Conservation (phyloP, 2,797 vertebrate species). For the Allobates femoralis region DNA sequence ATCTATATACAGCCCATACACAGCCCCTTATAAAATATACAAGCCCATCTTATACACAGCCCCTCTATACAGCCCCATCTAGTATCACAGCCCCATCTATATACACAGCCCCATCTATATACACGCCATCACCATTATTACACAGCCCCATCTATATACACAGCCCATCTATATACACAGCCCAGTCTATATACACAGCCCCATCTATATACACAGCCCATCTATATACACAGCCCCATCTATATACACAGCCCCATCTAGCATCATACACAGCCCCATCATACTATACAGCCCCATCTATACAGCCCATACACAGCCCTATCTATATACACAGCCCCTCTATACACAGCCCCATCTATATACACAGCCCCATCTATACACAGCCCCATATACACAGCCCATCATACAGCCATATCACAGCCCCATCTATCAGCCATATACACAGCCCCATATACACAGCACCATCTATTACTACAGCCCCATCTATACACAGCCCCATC, state of each 20-base stretch:
- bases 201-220: background rate
- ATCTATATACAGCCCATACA: background rate
- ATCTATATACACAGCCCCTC: background rate
- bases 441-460: too few species aligned
- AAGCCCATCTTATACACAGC: too few species aligned
- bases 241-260: background rate
- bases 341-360: background rate
- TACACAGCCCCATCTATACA: background rate
- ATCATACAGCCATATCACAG: too few species aligned
- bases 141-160: background rate
- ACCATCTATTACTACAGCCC: too few species aligned
- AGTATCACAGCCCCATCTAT: background rate
- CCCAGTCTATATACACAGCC: too few species aligned
- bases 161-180: background rate
- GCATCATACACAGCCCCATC: background rate
- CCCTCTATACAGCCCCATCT: too few species aligned
- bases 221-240: background rate
- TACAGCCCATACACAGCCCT: background rate
- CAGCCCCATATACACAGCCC: too few species aligned
- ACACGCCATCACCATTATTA: too few species aligned
- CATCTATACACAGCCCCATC: background rate
- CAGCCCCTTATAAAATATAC: too few species aligned
- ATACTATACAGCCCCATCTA: background rate
- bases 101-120: background rate
- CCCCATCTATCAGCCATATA: background rate